A percentile compares a stretch with the other conserved stretches of the same genome.
Conservation (phyloP, 2,888 invertebrate species). For the Stomorhina lunata region DNA sequence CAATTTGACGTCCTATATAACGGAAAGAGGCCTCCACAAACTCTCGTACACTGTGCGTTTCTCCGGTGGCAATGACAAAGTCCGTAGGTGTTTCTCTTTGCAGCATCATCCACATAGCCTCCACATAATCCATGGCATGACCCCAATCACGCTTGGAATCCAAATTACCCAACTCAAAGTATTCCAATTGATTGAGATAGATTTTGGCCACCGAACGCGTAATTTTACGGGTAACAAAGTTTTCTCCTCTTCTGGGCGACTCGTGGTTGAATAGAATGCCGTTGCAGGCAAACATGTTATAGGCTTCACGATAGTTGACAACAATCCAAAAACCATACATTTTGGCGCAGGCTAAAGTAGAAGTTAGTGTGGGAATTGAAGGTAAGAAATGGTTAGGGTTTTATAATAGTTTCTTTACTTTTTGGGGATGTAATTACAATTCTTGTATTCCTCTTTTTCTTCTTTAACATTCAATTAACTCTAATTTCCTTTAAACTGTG, state of each 20-base stretch:
- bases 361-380: neutral
- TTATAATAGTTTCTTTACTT: neutral
- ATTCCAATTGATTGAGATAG: constrained; percentile 90
- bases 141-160: constrained; percentile 99
- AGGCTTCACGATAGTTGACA: constrained; percentile 96
- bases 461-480: no score
- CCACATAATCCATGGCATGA: constrained; percentile 96
- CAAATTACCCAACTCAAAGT: constrained; percentile 94
- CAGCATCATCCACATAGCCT: constrained; percentile 99
- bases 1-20: constrained; percentile 88
- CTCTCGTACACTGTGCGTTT: constrained; percentile 96
- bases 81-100: constrained; percentile 95
- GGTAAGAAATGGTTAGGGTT: neutral
- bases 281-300: constrained; percentile 96
- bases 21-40: constrained; percentile 96
- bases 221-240: constrained; percentile 98
- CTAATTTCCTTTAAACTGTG: no score
- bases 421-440: no score
- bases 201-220: constrained; percentile 99
- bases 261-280: constrained; percentile 98
- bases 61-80: constrained; percentile 98
- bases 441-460: no score
- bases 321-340: constrained; percentile 98
- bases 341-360: constrained; percentile 91
- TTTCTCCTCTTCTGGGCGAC: constrained; percentile 96